Evolutionary conservation across 1,140 invertebrate species (phyloP).

Genomic region (Micrasema longulum): DNA sequence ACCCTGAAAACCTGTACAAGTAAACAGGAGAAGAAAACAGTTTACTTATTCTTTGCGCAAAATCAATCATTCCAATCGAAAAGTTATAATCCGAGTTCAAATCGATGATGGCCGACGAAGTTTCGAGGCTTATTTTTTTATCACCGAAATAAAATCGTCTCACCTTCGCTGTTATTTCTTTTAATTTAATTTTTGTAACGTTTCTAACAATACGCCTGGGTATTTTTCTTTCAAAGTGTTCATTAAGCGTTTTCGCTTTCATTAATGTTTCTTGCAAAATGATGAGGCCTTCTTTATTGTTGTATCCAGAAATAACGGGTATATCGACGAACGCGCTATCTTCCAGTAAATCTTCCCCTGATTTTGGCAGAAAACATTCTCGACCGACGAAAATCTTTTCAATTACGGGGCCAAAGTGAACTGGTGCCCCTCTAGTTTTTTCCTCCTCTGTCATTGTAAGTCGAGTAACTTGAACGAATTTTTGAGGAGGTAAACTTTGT

Average conservation of each 20-base stretch:
- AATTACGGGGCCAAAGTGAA: conserved; percentile 62
- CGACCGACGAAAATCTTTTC: conserved; percentile 60
- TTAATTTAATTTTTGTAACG: conserved; percentile 55
- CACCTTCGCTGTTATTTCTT: conserved; percentile 61
- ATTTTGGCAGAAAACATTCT: conserved; percentile 60
- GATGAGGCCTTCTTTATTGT: conserved; percentile 69
- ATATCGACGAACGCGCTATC: conserved; percentile 66
- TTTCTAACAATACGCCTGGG: conserved; percentile 58
- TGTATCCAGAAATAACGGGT: conserved; percentile 73
- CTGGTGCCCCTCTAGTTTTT: conserved; percentile 61
- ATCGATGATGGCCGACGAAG: conserved; percentile 58
- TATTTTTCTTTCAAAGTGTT: conserved; percentile 59
- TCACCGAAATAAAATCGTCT: conserved; percentile 66
- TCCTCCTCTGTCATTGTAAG: conserved; percentile 58
- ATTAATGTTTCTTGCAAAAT: conserved; percentile 58
- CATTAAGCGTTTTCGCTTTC: conserved; percentile 57
- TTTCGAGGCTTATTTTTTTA: conserved; percentile 56
- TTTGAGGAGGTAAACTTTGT: conserved; percentile 59
- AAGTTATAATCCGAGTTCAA: conserved; percentile 65
- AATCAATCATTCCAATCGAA: conserved; percentile 54
- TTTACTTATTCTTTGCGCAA: conserved; percentile 60
- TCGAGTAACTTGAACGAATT: conserved; percentile 60
- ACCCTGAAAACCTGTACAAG: conserved; percentile 67
- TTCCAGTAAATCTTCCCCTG: conserved; percentile 59
- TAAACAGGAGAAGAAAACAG: conserved; percentile 59